Percentiles rank a stretch among this genome's conserved stretches.
Conservation (phyloP, 2,888 invertebrate genomes). For the Pristionchus maxplancki region DNA sequence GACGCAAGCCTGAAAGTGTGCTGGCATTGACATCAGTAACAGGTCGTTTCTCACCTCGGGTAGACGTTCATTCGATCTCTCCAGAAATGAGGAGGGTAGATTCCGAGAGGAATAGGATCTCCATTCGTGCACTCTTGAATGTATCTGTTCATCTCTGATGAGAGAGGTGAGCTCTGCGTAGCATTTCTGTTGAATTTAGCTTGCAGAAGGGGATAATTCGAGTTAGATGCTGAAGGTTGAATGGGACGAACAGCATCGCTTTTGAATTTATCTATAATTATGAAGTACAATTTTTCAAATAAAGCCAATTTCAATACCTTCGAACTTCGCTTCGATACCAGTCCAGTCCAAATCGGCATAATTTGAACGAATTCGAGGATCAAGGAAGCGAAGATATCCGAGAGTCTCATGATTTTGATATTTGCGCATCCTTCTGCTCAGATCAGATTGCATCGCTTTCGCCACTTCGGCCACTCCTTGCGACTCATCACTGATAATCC, state of each 20-base stretch:
- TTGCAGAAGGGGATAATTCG: background rate
- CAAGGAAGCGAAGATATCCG: background rate
- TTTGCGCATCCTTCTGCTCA: background rate
- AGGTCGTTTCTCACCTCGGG: background rate
- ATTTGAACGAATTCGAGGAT: background rate
- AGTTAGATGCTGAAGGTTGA: background rate
- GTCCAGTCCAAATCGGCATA: background rate
- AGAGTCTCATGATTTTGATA: background rate
- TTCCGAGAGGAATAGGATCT: background rate
- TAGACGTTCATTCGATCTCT: background rate
- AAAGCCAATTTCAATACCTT: too few relatives aligned
- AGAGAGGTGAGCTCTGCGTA: background rate
- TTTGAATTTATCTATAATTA: background rate
- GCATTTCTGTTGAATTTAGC: background rate
- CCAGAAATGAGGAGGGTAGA: conserved; percentile 14
- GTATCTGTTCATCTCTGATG: background rate
- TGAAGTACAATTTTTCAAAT: background rate
- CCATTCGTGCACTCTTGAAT: background rate
- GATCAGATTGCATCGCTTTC: background rate
- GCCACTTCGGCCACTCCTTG: background rate
- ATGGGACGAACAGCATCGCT: background rate
- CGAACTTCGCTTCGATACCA: background rate
- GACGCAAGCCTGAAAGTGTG: background rate
- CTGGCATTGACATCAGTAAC: too few relatives aligned
- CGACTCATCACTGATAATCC: conserved; percentile 16